Percentiles rank a stretch among this genome's conserved stretches.
Conservation (phyloP, 2,113 vertebrate genomes). For the Mustela nigripes region DNA sequence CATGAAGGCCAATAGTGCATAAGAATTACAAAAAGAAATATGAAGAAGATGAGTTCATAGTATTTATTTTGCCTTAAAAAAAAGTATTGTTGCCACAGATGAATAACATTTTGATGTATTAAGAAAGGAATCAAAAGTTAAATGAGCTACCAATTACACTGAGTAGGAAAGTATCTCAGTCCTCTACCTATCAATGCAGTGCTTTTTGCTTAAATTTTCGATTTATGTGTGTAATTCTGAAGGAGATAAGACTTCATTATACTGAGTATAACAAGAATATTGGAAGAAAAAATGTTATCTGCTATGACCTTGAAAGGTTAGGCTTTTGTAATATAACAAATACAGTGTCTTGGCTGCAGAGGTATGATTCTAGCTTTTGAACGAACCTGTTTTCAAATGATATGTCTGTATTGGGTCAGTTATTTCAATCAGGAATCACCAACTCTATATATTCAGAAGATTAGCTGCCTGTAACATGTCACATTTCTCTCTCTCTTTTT, state of each 20-base stretch:
- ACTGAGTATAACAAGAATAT: not conserved
- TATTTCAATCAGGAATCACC: constrained; percentile 51
- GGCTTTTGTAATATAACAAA: constrained; percentile 51
- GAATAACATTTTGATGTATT: constrained; percentile 6
- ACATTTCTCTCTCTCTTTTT: constrained; percentile 23
- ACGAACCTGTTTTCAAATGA: constrained; percentile 28
- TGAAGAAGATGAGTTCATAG: not conserved
- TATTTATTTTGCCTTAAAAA: constrained; percentile 36
- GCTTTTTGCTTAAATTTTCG: constrained; percentile 41
- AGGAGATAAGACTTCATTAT: constrained; percentile 43
- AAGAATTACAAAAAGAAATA: not conserved
- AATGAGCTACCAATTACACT: constrained; percentile 12
- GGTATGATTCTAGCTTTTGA: constrained; percentile 22
- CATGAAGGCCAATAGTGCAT: not conserved
- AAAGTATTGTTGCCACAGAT: not conserved
- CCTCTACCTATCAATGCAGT: not conserved
- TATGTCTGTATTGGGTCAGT: constrained; percentile 26
- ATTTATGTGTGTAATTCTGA: constrained; percentile 34
- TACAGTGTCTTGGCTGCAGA: not conserved
- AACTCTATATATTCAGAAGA: not conserved
- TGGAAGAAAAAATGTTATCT: not conserved
- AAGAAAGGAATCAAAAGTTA: constrained; percentile 37
- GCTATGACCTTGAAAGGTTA: constrained; percentile 17
- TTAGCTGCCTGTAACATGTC: not conserved
- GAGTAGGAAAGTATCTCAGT: not conserved